These are phyloP conservation scores for Punctoribates punctum DNA, from an alignment of 2,888 invertebrate genomes.

Conservation along the genomic window DNA sequence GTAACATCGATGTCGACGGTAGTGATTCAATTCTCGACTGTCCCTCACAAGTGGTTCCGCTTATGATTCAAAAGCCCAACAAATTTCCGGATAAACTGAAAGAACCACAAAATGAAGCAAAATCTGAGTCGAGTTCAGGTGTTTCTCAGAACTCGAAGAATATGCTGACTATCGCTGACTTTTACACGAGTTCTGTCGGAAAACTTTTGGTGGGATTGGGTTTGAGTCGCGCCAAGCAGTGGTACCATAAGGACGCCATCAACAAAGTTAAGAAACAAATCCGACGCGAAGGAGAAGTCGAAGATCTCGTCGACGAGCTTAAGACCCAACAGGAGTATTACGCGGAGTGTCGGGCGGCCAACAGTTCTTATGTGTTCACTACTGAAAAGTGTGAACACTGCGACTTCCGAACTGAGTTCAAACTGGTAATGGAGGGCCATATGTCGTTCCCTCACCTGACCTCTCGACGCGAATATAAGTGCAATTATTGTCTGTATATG, in stretches of 20 bases:
- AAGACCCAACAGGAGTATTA: constrained; percentile 70
- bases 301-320: constrained; percentile 69
- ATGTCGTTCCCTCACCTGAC: constrained; percentile 87
- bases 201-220: constrained; percentile 89
- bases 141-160: constrained; percentile 48
- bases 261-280: constrained; percentile 78
- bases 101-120: constrained; percentile 38
- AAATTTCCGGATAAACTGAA: constrained; percentile 46
- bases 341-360: constrained; percentile 72
- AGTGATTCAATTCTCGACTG: constrained; percentile 48
- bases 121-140: constrained; percentile 45
- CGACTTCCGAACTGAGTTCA: constrained; percentile 82
- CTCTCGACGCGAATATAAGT: constrained; percentile 55
- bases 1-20: constrained; percentile 43
- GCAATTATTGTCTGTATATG: constrained; percentile 77
- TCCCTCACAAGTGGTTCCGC: constrained; percentile 48
- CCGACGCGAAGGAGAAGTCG: constrained; percentile 63
- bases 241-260: constrained; percentile 85
- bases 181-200: constrained; percentile 80
- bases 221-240: constrained; percentile 82
- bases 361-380: constrained; percentile 68
- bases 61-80: constrained; percentile 48
- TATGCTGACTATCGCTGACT: constrained; percentile 55
- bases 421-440: constrained; percentile 76
- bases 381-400: constrained; percentile 82